Percentiles rank a stretch among this genome's conserved stretches.
Evolutionary conservation across 2,797 vertebrate species (phyloP).

Genomic region (Sebastes kiyomatsui): DNA sequence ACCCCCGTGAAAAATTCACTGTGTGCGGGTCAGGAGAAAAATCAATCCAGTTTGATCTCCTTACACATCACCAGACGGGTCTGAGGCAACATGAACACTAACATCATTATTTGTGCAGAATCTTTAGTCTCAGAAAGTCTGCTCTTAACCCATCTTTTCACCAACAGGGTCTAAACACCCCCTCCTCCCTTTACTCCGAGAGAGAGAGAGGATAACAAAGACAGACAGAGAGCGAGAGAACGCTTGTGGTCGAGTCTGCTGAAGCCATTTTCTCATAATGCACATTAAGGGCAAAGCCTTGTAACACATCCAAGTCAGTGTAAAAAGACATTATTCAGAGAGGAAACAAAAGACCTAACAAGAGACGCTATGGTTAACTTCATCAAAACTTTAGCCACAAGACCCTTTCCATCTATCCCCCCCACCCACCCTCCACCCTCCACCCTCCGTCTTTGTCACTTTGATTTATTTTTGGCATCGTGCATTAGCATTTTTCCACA

Average conservation of each 20-base stretch:
- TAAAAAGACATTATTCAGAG: conserved; percentile 77
- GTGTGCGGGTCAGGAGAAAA: conserved; percentile 4
- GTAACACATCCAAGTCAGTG: conserved; percentile 72
- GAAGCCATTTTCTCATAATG: conserved; percentile 82
- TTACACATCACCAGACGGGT: conserved; percentile 39
- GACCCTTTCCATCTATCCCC: conserved; percentile 64
- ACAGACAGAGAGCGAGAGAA: conserved; percentile 52
- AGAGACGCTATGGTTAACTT: conserved; percentile 75
- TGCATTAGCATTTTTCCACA: conserved; percentile 77
- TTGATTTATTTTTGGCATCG: conserved; percentile 81
- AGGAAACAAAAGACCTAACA: conserved; percentile 80
- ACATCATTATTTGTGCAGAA: conserved; percentile 60
- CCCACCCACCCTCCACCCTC: background rate
- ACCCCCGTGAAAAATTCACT: background rate
- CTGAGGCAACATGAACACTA: conserved; percentile 36
- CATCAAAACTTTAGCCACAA: conserved; percentile 79
- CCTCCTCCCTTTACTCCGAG: conserved; percentile 9
- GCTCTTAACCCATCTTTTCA: conserved; percentile 52
- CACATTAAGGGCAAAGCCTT: conserved; percentile 73
- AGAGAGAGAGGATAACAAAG: conserved; percentile 20
- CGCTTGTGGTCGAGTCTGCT: conserved; percentile 76
- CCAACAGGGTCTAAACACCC: conserved; percentile 21
- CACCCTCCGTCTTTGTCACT: conserved; percentile 74
- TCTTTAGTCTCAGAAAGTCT: conserved; percentile 40
- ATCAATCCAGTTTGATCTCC: conserved; percentile 34